Base-by-base conservation (phyloP, 2,888 invertebrate species). In the Sepiola atlantica region DNA sequence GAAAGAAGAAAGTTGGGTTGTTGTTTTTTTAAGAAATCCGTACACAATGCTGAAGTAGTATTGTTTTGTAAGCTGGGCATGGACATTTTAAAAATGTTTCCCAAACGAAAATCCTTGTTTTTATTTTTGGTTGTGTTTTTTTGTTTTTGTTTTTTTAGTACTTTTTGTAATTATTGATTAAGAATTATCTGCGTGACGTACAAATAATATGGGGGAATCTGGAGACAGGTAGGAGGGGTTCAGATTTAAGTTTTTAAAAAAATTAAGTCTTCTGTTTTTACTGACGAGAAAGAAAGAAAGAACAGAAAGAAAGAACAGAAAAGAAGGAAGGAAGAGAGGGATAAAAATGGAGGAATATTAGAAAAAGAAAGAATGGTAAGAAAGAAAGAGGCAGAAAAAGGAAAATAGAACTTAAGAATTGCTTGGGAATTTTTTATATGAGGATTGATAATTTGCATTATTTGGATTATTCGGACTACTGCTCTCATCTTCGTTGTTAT, bases 171-270 rank as follows among this genome's bases (percentile, higher is more conserved):
- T n/a, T 77, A 77, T 77, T 77, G 77, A 77, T 77, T n/a, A n/a
- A 77, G n/a, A 77, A 77, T 77, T n/a, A 77, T 77, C 77, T n/a
- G n/a, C n/a, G 77, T 77, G 77, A 77, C 77, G 77, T 77, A 28
- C n/a, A 77, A 77, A 77, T 77, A n/a, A 77, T 77, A 18, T 32
- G 77, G n/a, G n/a, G 16, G 12, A 14, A n/a, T 77, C 77, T 77
- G 77, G n/a, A 77, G 77, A n/a, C 77, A 77, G n/a, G n/a, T 16
- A 16, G 77, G 12, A n/a, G 77, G 12, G n/a, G n/a, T n/a, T 45
- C 3, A 77, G n/a, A 77, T n/a, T 77, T 14, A n/a, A 77, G n/a
- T 20, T n/a, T 55, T 20, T 28, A n/a, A 77, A n/a, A 77, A 77
- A n/a, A 16, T n/a, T 28, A 77, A 77, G 77, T 77, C n/a, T 77